Conservation (phyloP, 2,888 invertebrate species). For the Arrhopalites spinosus region DNA sequence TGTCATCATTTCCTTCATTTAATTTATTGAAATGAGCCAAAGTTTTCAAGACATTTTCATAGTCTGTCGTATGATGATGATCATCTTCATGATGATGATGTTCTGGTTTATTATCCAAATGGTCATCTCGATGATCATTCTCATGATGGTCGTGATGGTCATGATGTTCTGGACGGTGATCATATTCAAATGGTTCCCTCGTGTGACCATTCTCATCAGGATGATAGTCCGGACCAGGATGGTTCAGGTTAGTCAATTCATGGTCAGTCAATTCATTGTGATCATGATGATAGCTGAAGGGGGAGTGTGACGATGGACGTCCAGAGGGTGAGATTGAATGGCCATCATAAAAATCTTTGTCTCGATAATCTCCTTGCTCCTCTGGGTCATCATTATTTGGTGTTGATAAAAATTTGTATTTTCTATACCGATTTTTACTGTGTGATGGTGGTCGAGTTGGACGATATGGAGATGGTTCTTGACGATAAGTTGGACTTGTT, state of each 20-base stretch:
- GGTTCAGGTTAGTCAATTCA: too few relatives aligned
- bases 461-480: background rate
- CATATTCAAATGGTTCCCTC: slow-evolving; percentile 8
- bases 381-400: too few relatives aligned
- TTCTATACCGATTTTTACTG: background rate
- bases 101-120: background rate
- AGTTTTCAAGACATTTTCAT: background rate
- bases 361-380: background rate
- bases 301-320: too few relatives aligned
- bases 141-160: background rate
- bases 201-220: background rate
- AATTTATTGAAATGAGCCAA: background rate
- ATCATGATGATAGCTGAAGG: too few relatives aligned
- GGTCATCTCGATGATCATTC: background rate
- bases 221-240: background rate
- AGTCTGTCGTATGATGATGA: too few relatives aligned
- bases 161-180: background rate
- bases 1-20: background rate
- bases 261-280: too few relatives aligned
- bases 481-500: too few relatives aligned
- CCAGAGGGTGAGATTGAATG: too few relatives aligned
- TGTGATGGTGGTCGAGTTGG: background rate
- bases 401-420: too few relatives aligned
- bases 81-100: background rate
- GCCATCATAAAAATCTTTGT: too few relatives aligned